phyloP scores from a whole-genome alignment of 2,113 vertebrate species.

The Chloebia gouldiae region DNA sequence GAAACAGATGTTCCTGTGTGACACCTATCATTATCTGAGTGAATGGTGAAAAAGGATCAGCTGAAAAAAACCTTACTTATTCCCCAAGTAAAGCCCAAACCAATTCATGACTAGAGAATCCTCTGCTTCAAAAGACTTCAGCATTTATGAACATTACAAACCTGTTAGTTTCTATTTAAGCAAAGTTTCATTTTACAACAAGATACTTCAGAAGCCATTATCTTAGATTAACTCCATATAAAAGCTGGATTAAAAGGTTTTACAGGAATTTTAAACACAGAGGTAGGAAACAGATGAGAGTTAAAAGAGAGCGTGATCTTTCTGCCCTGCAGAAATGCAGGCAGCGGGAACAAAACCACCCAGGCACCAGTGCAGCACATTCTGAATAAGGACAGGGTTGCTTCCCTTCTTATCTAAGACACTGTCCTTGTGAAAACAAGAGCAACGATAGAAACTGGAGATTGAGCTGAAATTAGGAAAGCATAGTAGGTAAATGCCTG shows the following conservation, averaged over 20 bases:
- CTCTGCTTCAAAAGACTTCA: not conserved
- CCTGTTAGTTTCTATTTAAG: not conserved
- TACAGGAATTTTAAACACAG: not conserved
- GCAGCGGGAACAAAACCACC: not conserved
- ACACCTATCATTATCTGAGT: not conserved
- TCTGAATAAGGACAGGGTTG: not conserved
- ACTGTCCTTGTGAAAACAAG: not conserved
- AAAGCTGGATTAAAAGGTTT: not conserved
- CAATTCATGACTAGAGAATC: not conserved
- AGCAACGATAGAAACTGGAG: rapidly evolving
- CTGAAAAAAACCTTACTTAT: not conserved
- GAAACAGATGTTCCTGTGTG: not conserved
- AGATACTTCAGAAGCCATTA: not conserved
- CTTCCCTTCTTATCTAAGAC: not conserved
- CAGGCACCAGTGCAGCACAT: not conserved
- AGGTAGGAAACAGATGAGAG: not conserved
- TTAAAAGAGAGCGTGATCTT: not conserved
- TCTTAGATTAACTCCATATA: not conserved
- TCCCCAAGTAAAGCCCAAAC: not conserved
- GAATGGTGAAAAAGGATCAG: not conserved
- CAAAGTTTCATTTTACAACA: not conserved
- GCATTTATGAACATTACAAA: not conserved
- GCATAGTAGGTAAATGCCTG: not conserved
- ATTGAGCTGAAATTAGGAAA: not conserved
- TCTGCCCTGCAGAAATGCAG: not conserved